Conservation (phyloP, 2,888 invertebrate genomes). For the Beris chalybata region DNA sequence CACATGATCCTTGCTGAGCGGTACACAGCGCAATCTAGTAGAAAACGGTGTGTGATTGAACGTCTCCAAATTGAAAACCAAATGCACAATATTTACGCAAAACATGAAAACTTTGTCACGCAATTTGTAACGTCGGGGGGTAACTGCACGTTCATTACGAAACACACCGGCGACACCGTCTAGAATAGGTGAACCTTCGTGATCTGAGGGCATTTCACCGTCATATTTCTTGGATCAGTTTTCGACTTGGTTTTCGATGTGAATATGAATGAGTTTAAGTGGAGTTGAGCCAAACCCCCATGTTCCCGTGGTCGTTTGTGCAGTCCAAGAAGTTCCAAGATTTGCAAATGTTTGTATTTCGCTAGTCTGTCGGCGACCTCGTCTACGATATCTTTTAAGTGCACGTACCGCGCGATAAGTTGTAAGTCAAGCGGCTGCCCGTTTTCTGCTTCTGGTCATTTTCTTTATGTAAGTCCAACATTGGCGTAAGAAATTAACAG, state of each 20-base stretch:
- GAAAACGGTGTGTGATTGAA: conserved; percentile 21
- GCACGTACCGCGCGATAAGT: too few relatives aligned
- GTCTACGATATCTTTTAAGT: too few relatives aligned
- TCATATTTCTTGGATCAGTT: conserved; percentile 33
- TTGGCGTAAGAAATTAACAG: conserved; percentile 38
- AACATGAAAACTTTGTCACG: conserved; percentile 39
- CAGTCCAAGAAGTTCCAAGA: not conserved
- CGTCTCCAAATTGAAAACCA: conserved; percentile 6
- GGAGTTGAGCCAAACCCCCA: conserved; percentile 8
- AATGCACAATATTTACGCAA: conserved; percentile 35
- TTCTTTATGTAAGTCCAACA: conserved; percentile 23
- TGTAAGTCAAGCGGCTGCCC: not conserved
- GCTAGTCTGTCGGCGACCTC: too few relatives aligned
- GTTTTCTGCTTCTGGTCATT: not conserved
- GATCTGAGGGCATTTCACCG: conserved; percentile 26
- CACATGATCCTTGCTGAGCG: too few relatives aligned
- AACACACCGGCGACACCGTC: conserved; percentile 10
- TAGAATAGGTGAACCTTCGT: conserved; percentile 8
- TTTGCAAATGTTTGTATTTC: conserved; percentile 33
- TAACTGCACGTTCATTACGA: conserved; percentile 19
- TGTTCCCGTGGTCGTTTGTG: not conserved
- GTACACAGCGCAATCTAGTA: too few relatives aligned
- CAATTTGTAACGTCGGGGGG: conserved; percentile 36
- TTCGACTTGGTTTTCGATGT: conserved; percentile 28
- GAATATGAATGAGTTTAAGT: conserved; percentile 34